Evolutionary conservation across 2,113 vertebrate species (phyloP).

Genomic region (Gobius niger): DNA sequence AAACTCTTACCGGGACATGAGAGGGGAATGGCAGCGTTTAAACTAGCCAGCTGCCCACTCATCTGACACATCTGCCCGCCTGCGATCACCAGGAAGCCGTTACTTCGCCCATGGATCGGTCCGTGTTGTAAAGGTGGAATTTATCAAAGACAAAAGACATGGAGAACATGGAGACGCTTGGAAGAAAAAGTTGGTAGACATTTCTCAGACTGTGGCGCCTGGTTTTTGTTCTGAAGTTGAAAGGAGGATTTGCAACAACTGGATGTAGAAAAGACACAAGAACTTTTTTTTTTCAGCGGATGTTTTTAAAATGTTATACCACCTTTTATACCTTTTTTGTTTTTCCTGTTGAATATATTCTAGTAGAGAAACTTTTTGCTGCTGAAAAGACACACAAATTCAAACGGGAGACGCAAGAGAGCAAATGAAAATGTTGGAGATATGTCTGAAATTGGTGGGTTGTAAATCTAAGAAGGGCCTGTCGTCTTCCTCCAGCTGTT

Average conservation of each 20-base stretch:
- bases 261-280: neutral
- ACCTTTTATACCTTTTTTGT: slow-evolving; percentile 1
- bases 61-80: slow-evolving; percentile 46
- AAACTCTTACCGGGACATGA: slow-evolving; percentile 55
- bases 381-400: slow-evolving; percentile 45
- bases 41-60: slow-evolving; percentile 53
- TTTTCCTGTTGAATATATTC: slow-evolving; percentile 45
- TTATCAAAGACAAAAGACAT: slow-evolving; percentile 29
- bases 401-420: slow-evolving; percentile 64
- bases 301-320: neutral
- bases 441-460: slow-evolving; percentile 98
- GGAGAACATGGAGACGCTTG: slow-evolving; percentile 69
- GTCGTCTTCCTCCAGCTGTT: slow-evolving; percentile 96
- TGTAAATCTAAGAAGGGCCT: slow-evolving; percentile 98
- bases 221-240: slow-evolving; percentile 28
- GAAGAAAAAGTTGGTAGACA: slow-evolving; percentile 66
- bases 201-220: slow-evolving; percentile 33
- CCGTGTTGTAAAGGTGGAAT: slow-evolving; percentile 23
- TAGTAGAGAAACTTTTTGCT: neutral
- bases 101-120: slow-evolving; percentile 17
- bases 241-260: slow-evolving; percentile 30
- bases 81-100: neutral
- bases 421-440: slow-evolving; percentile 99
- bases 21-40: slow-evolving; percentile 65
- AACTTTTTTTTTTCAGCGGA: slow-evolving; percentile 2